Percentiles rank a stretch among this genome's conserved stretches.
Conservation (phyloP, 2,888 invertebrate species). For the Microchrysa polita region DNA sequence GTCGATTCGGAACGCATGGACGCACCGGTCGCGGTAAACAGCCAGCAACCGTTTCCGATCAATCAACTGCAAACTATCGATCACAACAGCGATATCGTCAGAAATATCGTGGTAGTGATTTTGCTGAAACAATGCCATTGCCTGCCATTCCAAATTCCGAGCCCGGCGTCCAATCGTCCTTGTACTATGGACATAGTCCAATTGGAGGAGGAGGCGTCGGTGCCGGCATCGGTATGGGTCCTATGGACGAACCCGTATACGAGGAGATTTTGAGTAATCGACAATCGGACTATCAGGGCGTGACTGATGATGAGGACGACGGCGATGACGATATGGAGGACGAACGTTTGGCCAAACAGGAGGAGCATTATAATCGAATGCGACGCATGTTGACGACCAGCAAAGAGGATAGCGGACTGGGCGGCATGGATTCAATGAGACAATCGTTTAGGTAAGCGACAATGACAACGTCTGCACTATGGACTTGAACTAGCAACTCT, state of each 20-base stretch:
- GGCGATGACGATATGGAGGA: slow-evolving; percentile 56
- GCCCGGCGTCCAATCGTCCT: neutral
- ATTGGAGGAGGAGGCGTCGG: neutral
- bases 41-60: neutral
- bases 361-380: slow-evolving; percentile 47
- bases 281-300: slow-evolving; percentile 49
- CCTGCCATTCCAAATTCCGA: slow-evolving; percentile 32
- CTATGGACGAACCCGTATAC: slow-evolving; percentile 60
- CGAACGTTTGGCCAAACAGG: slow-evolving; percentile 50
- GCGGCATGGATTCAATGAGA: slow-evolving; percentile 27
- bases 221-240: too few species aligned
- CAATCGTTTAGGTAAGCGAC: slow-evolving; percentile 47
- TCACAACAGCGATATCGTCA: slow-evolving; percentile 56
- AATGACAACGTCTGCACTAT: neutral
- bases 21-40: slow-evolving; percentile 42
- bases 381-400: slow-evolving; percentile 44
- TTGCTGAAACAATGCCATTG: slow-evolving; percentile 52
- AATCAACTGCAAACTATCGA: too few species aligned
- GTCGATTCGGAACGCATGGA: slow-evolving; percentile 41
- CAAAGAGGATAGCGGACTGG: slow-evolving; percentile 44
- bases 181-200: slow-evolving; percentile 51
- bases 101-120: slow-evolving; percentile 54
- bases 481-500: neutral
- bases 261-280: slow-evolving; percentile 62
- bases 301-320: slow-evolving; percentile 55